Evolutionary conservation across 2,113 vertebrate genomes (phyloP), one percentile per base, ranked within the genome.

Genomic region (Neolamprologus falcicula): DNA sequence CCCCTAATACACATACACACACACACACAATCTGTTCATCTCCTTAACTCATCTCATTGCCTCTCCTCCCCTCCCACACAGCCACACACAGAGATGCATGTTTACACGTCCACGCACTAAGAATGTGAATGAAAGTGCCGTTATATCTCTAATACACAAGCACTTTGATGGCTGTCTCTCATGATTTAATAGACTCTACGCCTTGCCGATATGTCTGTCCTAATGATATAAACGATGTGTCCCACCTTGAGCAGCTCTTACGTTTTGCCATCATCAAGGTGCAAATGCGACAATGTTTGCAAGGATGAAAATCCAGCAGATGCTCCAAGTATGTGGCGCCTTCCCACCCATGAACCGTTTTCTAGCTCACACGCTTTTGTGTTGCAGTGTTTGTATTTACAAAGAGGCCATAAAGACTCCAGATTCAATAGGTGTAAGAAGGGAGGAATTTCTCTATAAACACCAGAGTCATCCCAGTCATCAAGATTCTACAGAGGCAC

Each of bases 381-480:
- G 57, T 71, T 5, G 7, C 83, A 40, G 55, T 88, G 81, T 92
- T 94, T 94, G 88, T 95, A 87, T 95, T 95, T 68, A 92, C 92
- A 93, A 89, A 83, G 89, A 92, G 85, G 90, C 68, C 92, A 89
- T 93, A 95, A 95, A 95, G 84, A 89, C 52, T 52, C 31, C 7
- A 53, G 54, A 54, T 73, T 96, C 89, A 92, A 93, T 91, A 86
- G 91, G 87, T 80, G 83, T 5, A 21, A 92, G 84, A 90, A 78
- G 84, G 79, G 86, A 94, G 92, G 95, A 96, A 95, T 95, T 92
- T 92, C 90, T 94, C 91, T 71, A 87, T 91, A 95, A 96, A 95
- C 89, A 95, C 61, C 40, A 82, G 66, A 89, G 83, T 84, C 63
- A 86, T 86, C 80, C 37, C 79, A 88, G 82, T 79, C 90, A 90